A percentile compares a stretch with the other conserved stretches of the same genome.
phyloP scores from a whole-genome alignment of 2,888 invertebrate genomes.

The Horisme vitalbata region DNA sequence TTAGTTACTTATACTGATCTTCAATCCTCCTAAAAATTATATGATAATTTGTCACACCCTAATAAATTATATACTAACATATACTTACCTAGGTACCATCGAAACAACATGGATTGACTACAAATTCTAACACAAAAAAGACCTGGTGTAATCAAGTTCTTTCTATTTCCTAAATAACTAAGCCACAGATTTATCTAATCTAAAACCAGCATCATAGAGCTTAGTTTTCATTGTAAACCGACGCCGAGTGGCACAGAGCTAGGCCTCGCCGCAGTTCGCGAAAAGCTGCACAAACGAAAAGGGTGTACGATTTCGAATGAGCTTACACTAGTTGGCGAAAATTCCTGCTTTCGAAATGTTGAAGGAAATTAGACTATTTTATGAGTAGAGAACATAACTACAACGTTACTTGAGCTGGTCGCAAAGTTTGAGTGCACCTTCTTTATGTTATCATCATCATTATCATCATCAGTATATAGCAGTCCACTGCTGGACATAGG shows the following conservation, averaged over 20 bases:
- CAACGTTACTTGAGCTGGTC: background rate
- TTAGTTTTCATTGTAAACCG: background rate
- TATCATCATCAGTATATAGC: too few species aligned
- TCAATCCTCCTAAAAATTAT: too few species aligned
- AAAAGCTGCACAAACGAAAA: slow-evolving; percentile 18
- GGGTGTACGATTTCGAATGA: slow-evolving; percentile 15
- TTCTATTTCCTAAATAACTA: too few species aligned
- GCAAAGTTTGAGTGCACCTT: slow-evolving; percentile 4
- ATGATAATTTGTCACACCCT: too few species aligned
- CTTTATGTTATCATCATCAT: background rate
- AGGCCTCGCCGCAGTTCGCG: slow-evolving; percentile 2
- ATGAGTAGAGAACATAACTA: slow-evolving; percentile 1
- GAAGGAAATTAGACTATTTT: slow-evolving; percentile 8
- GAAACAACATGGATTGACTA: too few species aligned
- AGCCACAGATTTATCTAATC: too few species aligned
- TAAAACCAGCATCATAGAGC: background rate
- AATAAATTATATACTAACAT: too few species aligned
- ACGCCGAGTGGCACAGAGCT: background rate
- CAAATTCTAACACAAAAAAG: too few species aligned
- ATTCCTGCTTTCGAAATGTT: slow-evolving; percentile 2
- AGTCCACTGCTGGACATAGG: too few species aligned
- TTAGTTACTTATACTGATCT: too few species aligned
- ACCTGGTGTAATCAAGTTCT: too few species aligned
- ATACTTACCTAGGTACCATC: too few species aligned
- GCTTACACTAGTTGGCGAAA: slow-evolving; percentile 8